Evolutionary conservation across 2,113 vertebrate species (phyloP).

Genomic region (Hassar affinis): DNA sequence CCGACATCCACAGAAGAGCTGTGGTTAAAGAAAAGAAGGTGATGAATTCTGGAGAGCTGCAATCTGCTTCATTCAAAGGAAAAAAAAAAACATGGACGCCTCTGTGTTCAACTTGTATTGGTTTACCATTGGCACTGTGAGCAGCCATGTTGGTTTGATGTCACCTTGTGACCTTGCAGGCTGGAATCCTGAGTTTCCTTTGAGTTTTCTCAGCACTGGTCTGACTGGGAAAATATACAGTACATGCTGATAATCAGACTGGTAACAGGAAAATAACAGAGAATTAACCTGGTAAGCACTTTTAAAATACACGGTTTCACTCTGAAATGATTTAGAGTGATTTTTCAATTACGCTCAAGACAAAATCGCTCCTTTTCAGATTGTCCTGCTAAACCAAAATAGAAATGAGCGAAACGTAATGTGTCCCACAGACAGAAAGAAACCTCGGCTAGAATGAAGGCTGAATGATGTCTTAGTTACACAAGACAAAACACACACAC

Average conservation of each 20-base stretch:
- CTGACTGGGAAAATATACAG: background rate
- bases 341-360: too few species aligned
- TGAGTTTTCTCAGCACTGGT: background rate
- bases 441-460: background rate
- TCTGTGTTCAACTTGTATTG: background rate
- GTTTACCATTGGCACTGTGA: background rate
- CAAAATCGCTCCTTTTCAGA: background rate
- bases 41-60: too few species aligned
- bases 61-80: too few species aligned
- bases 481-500: slow-evolving; percentile 27
- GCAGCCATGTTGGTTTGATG: background rate
- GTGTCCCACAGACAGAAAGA: background rate
- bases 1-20: too few species aligned
- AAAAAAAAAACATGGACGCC: background rate
- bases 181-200: background rate
- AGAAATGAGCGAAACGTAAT: background rate
- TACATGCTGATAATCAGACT: background rate
- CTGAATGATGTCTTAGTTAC: slow-evolving; percentile 1
- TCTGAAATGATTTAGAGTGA: background rate
- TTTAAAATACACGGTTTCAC: background rate
- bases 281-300: background rate
- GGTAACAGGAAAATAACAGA: background rate
- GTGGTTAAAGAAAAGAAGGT: too few species aligned
- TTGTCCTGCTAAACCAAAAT: background rate
- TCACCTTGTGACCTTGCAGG: background rate